A percentile compares a stretch with the other conserved stretches of the same genome.
Conservation (phyloP, 2,888 invertebrate species). For the Brenthis ino region DNA sequence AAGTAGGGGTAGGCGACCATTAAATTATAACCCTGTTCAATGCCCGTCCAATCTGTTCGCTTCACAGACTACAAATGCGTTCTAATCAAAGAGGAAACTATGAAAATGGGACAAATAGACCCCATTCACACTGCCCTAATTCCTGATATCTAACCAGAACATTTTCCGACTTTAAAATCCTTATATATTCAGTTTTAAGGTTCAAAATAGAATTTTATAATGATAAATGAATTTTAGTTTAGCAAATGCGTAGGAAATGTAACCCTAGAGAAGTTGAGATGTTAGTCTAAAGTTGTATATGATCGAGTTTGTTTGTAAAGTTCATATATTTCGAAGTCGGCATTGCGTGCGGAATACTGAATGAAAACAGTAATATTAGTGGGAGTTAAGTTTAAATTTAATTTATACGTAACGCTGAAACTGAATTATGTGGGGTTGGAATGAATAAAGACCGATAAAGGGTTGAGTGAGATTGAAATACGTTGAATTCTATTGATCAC, state of each 20-base stretch:
- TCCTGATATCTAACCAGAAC: neutral
- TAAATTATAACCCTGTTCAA: constrained; percentile 28
- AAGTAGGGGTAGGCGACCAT: constrained; percentile 13
- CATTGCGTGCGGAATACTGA: constrained; percentile 15
- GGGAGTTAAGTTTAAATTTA: constrained; percentile 19
- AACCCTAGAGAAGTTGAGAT: neutral
- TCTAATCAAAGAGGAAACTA: constrained; percentile 30
- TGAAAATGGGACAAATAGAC: constrained; percentile 17
- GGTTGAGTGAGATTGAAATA: constrained; percentile 3
- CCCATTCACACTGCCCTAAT: constrained; percentile 21
- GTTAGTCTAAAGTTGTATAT: constrained; percentile 15
- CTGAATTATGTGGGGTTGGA: constrained; percentile 4
- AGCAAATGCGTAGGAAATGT: neutral
- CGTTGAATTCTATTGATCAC: constrained; percentile 4
- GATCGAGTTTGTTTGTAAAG: constrained; percentile 19
- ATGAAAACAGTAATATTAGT: constrained; percentile 19
- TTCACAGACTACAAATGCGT: constrained; percentile 30
- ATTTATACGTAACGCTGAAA: constrained; percentile 16
- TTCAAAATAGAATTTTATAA: neutral
- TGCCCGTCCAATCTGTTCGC: constrained; percentile 28
- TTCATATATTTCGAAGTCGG: constrained; percentile 1
- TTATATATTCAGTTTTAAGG: neutral
- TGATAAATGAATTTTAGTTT: neutral
- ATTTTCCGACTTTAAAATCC: neutral
- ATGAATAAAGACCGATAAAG: neutral